phyloP scores from a whole-genome alignment of 2,888 invertebrate genomes.

The Torymus aiolomorphi region DNA sequence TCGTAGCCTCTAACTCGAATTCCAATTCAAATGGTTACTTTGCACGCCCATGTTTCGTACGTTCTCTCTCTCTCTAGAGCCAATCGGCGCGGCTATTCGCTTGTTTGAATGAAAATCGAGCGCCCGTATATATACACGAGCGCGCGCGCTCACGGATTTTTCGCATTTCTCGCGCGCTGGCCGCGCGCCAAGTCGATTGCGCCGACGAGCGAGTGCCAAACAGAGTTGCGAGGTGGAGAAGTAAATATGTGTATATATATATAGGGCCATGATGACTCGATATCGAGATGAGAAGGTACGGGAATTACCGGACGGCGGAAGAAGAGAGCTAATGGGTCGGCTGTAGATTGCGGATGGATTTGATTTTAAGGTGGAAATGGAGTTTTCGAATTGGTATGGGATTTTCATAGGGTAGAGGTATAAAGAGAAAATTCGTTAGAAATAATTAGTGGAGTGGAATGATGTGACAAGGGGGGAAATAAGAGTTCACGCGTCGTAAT shows the following conservation, averaged over 20 bases:
- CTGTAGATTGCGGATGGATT: too few species aligned
- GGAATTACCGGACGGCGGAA: too few species aligned
- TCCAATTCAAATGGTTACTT: not conserved
- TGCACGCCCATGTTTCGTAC: not conserved
- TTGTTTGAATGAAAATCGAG: conserved; percentile 56
- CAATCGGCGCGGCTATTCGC: conserved; percentile 11
- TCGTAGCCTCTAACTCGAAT: not conserved
- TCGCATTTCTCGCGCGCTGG: conserved; percentile 59
- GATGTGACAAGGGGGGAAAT: too few species aligned
- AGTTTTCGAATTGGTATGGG: too few species aligned
- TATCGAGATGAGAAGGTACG: too few species aligned
- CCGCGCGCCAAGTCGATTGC: conserved; percentile 48
- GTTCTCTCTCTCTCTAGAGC: not conserved
- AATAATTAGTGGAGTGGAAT: too few species aligned
- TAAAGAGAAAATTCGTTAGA: too few species aligned
- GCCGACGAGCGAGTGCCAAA: conserved; percentile 5
- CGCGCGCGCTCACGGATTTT: conserved; percentile 55
- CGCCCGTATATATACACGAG: not conserved
- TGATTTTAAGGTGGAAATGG: too few species aligned
- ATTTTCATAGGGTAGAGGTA: too few species aligned
- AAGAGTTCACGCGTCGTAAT: too few species aligned
- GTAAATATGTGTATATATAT: conserved; percentile 4
- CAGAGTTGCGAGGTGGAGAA: conserved; percentile 11
- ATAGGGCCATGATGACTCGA: not conserved
- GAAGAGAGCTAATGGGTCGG: too few species aligned